Evolutionary conservation across 2,113 vertebrate species (phyloP), one percentile per base, ranked within the genome.

Genomic region (Nycticryphes semicollaris): DNA sequence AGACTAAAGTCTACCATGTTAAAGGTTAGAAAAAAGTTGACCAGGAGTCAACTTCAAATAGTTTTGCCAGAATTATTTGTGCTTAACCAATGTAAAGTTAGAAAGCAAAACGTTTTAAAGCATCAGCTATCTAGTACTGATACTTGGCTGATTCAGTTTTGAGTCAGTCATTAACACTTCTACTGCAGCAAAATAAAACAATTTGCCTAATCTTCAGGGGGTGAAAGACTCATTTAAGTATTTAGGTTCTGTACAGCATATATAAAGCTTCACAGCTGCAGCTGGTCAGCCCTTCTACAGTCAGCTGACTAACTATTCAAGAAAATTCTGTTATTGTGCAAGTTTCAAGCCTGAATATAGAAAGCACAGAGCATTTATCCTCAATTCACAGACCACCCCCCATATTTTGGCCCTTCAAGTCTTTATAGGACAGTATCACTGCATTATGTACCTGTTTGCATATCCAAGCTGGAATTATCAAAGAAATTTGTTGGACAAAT

Each of bases 391-490:
- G 60, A 43, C 28, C 12, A 57, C 13, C 2, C n/a, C 35, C 63
- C 68, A 7, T 12, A 63, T 66, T 80, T 79, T 57, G 14, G 19
- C 35, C 66, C 66, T 72, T 33, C 12, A 54, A 15, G 39, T 31
- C 37, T 41, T 66, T 51, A 47, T 1, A 81, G 53, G 50, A 48
- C 9, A n/a, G 4, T 5, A 54, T 13, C 41, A 59, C 12, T 51
- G 14, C 21, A 2, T 57, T 64, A 87, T 19, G 0, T 81, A 98
- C 98, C 97, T 87, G 81, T 43, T 47, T 37, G 63, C n/a, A 39
- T 27, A 53, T 68, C 86, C 75, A 97, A 85, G 57, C 9, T 76
- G 13, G 97, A 97, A 84, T 97, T 97, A 90, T 97, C 97, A 20
- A 97, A 97, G 68, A 98, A 97, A 37, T 82, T 93, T 21, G 86